Percentiles rank a stretch among this genome's conserved stretches.
phyloP scores from a whole-genome alignment of 30 jellyfish, hydroid and myxozoan species.

The Hydra vulgaris region DNA sequence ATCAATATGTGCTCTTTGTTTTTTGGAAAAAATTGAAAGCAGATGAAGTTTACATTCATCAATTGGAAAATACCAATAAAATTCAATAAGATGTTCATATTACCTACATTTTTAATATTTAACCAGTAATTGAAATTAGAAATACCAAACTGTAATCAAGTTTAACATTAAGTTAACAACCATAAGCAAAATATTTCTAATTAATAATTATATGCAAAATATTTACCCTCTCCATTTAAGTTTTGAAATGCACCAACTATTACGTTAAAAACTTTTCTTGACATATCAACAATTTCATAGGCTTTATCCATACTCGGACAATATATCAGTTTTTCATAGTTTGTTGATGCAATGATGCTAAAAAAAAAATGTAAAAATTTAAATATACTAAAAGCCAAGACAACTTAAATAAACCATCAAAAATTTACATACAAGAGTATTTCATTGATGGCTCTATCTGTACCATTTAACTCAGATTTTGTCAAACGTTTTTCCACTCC shows the following conservation, averaged over 20 bases:
- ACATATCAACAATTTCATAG: not conserved
- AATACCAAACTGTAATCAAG: too few relatives aligned
- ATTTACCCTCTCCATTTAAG: not conserved
- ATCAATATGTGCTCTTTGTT: too few relatives aligned
- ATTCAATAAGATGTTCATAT: too few relatives aligned
- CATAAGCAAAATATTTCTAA: too few relatives aligned
- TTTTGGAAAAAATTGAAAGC: too few relatives aligned
- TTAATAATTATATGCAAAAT: too few relatives aligned
- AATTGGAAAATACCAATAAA: too few relatives aligned
- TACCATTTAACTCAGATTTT: not conserved
- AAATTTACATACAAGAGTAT: not conserved
- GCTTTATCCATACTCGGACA: not conserved
- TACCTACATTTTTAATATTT: too few relatives aligned
- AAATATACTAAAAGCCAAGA: not conserved
- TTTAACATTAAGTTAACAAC: too few relatives aligned
- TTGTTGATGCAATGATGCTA: not conserved
- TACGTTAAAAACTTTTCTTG: not conserved
- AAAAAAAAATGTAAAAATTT: not conserved
- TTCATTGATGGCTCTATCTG: conserved; percentile 6
- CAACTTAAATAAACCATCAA: not conserved
- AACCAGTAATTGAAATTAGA: too few relatives aligned
- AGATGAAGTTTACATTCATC: too few relatives aligned
- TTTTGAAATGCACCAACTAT: not conserved
- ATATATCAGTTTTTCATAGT: conserved; percentile 2
- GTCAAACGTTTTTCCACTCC: not conserved